phyloP scores from a whole-genome alignment of 2,888 invertebrate genomes.

The Pollenia griseotomentosa region DNA sequence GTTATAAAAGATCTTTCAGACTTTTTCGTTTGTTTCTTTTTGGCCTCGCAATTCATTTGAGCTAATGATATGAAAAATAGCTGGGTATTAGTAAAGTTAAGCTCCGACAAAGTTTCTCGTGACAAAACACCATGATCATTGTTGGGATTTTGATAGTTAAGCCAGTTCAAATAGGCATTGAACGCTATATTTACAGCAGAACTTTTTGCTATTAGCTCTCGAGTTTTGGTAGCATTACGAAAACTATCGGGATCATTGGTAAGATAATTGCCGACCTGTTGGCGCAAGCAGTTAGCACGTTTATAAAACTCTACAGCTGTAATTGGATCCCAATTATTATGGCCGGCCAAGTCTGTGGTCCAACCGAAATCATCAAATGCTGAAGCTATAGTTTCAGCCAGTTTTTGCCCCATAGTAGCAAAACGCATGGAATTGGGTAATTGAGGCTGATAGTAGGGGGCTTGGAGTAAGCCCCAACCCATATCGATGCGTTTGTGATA shows the following conservation, averaged over 20 bases:
- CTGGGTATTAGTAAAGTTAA: slow-evolving; percentile 81
- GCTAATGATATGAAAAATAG: slow-evolving; percentile 81
- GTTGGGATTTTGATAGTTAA: slow-evolving; percentile 78
- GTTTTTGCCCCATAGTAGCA: slow-evolving; percentile 77
- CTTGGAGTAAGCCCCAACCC: slow-evolving; percentile 79
- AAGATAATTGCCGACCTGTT: slow-evolving; percentile 78
- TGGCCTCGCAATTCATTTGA: slow-evolving; percentile 78
- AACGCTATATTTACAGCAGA: slow-evolving; percentile 80
- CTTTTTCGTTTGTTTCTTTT: slow-evolving; percentile 26
- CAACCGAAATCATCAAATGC: slow-evolving; percentile 81
- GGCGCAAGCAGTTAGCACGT: slow-evolving; percentile 78
- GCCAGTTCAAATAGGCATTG: slow-evolving; percentile 80
- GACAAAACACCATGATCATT: slow-evolving; percentile 77
- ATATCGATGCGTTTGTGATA: slow-evolving; percentile 78
- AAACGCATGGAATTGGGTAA: slow-evolving; percentile 78
- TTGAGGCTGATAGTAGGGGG: slow-evolving; percentile 78
- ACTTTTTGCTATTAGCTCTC: slow-evolving; percentile 77
- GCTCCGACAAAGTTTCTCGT: slow-evolving; percentile 80
- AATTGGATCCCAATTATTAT: slow-evolving; percentile 78
- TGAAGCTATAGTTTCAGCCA: slow-evolving; percentile 77
- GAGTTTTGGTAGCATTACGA: slow-evolving; percentile 73
- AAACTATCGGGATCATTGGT: slow-evolving; percentile 72
- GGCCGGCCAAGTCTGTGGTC: slow-evolving; percentile 77
- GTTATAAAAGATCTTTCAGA: not conserved
- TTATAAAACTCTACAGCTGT: slow-evolving; percentile 78